Evolutionary conservation across 2,797 vertebrate species (phyloP).

Genomic region (Crocidura indochinensis): DNA sequence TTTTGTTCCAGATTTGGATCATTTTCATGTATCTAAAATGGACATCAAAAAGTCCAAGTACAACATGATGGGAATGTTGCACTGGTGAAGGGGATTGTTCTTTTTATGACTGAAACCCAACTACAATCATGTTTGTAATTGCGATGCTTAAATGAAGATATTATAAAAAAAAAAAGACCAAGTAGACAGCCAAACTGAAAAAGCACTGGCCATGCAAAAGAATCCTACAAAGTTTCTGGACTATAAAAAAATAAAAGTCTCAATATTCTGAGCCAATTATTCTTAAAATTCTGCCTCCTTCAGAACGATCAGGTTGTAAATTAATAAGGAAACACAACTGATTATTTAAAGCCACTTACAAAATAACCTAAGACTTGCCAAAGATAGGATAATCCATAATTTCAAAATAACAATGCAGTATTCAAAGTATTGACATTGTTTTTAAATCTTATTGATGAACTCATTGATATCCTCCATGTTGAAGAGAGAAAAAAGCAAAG

Average conservation of each 20-base stretch:
- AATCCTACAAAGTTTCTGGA: background rate
- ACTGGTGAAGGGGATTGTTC: too few relatives aligned
- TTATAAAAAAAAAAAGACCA: background rate
- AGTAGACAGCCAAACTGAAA: background rate
- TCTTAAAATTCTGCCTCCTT: background rate
- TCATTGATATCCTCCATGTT: background rate
- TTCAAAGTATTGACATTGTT: background rate
- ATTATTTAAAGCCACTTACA: conserved; percentile 31
- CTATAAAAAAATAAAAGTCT: background rate
- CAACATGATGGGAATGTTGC: too few relatives aligned
- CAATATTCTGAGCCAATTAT: background rate
- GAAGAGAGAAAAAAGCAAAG: background rate
- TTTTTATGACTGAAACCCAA: too few relatives aligned
- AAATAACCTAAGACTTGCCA: background rate
- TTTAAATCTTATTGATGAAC: background rate
- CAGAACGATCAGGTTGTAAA: conserved; percentile 33
- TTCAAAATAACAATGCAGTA: background rate
- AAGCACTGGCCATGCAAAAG: background rate
- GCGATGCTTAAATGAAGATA: too few relatives aligned
- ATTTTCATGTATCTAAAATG: background rate
- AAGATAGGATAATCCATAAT: background rate
- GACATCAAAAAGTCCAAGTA: background rate
- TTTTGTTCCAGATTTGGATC: rapidly evolving
- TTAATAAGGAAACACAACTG: background rate
- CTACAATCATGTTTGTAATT: too few relatives aligned